Conservation (phyloP, 53 echinoderm and acorn worm genomes). For the Stichopus horrens region DNA sequence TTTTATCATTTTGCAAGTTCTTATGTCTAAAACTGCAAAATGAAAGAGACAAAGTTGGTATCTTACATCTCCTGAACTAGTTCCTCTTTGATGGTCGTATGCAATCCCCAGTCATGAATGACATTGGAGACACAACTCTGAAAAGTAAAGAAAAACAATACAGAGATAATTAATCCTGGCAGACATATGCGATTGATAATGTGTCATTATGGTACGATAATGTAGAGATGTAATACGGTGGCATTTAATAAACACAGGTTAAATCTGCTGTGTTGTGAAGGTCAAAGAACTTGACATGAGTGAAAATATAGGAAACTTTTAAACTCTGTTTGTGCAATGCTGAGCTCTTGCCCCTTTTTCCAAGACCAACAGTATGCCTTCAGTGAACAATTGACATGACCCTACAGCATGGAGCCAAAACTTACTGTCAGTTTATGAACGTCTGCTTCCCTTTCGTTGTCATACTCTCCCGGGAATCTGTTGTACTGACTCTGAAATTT, state of each 20-base stretch:
- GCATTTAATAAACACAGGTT: too few relatives aligned
- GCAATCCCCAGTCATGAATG: constrained; percentile 81
- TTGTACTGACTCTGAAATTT: constrained; percentile 89
- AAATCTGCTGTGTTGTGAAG: too few relatives aligned
- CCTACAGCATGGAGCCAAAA: not conserved
- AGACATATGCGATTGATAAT: too few relatives aligned
- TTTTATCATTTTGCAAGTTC: not conserved
- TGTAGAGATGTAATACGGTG: too few relatives aligned
- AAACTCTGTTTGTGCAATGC: too few relatives aligned
- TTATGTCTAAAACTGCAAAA: not conserved
- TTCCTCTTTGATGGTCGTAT: constrained; percentile 76
- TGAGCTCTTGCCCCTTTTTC: too few relatives aligned
- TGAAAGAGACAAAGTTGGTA: not conserved
- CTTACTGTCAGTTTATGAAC: constrained; percentile 81
- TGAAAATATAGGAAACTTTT: too few relatives aligned
- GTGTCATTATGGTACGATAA: too few relatives aligned
- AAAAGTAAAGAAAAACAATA: constrained; percentile 12
- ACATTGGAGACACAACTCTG: constrained; percentile 86
- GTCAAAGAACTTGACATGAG: too few relatives aligned
- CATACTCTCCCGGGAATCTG: constrained; percentile 82
- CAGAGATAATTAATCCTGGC: not conserved
- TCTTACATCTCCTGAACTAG: constrained; percentile 95
- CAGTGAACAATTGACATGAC: too few relatives aligned
- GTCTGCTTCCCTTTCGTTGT: constrained; percentile 81
- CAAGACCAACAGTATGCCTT: too few relatives aligned